Evolutionary conservation across 1,140 invertebrate genomes (phyloP), one percentile per base, ranked within the genome.

Genomic region (Saccostrea echinata): DNA sequence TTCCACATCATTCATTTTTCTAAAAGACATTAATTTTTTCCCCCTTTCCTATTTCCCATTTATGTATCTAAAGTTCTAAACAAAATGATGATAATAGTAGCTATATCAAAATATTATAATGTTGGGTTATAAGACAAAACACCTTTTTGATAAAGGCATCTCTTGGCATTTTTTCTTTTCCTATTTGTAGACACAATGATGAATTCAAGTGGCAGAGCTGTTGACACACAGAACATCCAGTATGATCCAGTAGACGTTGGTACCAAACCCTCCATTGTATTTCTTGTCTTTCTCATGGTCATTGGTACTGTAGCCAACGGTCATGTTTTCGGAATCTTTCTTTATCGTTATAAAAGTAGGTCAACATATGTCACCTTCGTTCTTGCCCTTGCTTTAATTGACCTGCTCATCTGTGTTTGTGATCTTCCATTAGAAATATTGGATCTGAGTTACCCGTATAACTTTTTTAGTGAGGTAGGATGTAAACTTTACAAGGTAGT

Each of bases 361-460:
- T 87, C 86, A 11, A 84, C 81, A 1, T 87, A 87, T 24, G 33
- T 81, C 8, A 51, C 64, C 9, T 87, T 84, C 27, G 82, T 87
- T 12, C 27, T 57, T 21, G 83, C 86, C 1, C 16, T 87, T 4
- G 86, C 81, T 1, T 33, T 71, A 0, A 82, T 87, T 9, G 86
- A 87, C n/a, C 35, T 87, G 16, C 27, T 87, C 9, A 57, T 84
- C 27, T 87, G 86, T 71, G 43, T 84, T 1, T 53, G 18, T n/a
- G 55, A 87, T 30, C 82, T 87, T 81, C 86, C 86, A 0, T 27
- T 84, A 1, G 86, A 87, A 35, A 87, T 87, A 16, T 12, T 87
- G 51, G 81, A 84, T 76, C 51, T 87, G 27, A 16, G 51, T 24
- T 52, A 84, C 35, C 86, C 86, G n/a, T 87, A 51, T 55, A 81